phyloP scores from a whole-genome alignment of 2,113 vertebrate genomes.

The Papio anubis region DNA sequence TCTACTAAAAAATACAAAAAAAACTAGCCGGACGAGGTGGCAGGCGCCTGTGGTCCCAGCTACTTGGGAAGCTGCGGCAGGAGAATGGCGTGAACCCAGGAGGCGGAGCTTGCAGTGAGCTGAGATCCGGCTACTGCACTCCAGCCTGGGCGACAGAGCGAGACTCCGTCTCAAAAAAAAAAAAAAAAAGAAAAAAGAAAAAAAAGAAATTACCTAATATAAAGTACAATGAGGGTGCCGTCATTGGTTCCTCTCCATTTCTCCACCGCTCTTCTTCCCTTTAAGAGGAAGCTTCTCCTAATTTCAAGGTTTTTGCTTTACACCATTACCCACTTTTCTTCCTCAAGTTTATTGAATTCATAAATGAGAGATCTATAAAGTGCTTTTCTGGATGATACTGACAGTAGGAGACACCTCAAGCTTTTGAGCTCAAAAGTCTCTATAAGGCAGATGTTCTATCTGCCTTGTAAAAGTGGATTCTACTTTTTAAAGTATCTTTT shows the following conservation, averaged over 20 bases:
- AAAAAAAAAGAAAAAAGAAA: fast-evolving
- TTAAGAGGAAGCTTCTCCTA: background rate
- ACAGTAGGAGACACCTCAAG: background rate
- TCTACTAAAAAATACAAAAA: no score
- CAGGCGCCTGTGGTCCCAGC: no score
- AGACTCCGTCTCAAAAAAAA: no score
- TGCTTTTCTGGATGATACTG: background rate
- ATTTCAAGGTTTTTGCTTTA: background rate
- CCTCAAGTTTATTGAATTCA: background rate
- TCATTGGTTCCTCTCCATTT: background rate
- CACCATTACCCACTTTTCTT: background rate
- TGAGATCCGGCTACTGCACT: no score
- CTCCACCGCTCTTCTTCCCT: background rate
- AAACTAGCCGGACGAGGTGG: no score
- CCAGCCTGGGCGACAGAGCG: no score
- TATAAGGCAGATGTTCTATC: background rate
- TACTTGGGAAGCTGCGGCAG: no score
- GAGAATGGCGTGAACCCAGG: no score
- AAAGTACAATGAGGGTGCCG: fast-evolving
- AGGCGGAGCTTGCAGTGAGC: no score
- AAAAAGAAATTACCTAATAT: background rate
- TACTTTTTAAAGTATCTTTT: background rate
- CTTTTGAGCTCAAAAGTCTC: background rate
- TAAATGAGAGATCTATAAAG: background rate
- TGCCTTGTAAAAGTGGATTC: background rate